phyloP scores from a whole-genome alignment of 1,140 invertebrate genomes.

The Trichomalopsis sarcophagae region DNA sequence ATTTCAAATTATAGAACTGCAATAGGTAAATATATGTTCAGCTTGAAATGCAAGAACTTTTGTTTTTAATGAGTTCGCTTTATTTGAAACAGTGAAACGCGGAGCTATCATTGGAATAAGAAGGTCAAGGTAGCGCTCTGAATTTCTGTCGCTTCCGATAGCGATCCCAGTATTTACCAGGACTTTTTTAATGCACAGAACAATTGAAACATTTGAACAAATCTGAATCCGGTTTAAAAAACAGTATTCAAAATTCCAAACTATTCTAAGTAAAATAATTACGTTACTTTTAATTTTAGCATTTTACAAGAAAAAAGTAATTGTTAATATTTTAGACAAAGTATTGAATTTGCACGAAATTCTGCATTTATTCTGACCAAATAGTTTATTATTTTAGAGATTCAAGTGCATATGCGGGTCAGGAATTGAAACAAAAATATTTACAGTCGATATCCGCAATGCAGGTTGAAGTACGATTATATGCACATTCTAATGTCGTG shows the following conservation, averaged over 20 bases:
- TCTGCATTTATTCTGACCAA: background rate
- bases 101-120: conserved; percentile 14
- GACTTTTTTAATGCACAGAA: background rate
- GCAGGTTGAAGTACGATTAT: conserved; percentile 33
- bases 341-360: background rate
- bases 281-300: background rate
- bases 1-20: background rate
- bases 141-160: conserved; percentile 1
- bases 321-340: background rate
- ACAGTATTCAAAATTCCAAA: background rate
- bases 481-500: background rate
- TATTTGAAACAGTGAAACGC: background rate
- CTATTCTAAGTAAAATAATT: background rate
- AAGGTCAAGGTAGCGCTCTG: conserved; percentile 29
- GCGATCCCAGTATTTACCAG: background rate
- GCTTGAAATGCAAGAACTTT: background rate
- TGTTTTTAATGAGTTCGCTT: background rate
- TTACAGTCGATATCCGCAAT: conserved; percentile 45
- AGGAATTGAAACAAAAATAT: conserved; percentile 30
- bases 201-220: background rate
- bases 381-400: background rate
- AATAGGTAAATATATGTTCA: background rate
- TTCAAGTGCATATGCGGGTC: background rate
- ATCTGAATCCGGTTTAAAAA: background rate
- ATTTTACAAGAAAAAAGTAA: background rate